These are phyloP conservation scores for Corythoichthys intestinalis DNA, from an alignment of 2,113 vertebrate species.

Conservation along the genomic window DNA sequence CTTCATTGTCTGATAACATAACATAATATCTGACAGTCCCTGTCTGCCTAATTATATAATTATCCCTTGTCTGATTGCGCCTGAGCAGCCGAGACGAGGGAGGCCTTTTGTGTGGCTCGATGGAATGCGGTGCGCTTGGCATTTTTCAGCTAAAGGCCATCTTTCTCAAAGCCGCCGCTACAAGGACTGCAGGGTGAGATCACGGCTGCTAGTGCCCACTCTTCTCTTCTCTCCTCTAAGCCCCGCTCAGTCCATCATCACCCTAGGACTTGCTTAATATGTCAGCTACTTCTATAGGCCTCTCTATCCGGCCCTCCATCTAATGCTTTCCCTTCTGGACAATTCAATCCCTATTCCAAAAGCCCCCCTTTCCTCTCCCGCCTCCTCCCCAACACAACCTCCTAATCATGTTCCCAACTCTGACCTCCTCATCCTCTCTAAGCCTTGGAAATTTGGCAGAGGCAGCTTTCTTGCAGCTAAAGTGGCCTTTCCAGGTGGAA, in stretches of 20 bases:
- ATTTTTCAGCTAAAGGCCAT: slow-evolving; percentile 77
- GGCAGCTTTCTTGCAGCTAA: slow-evolving; percentile 14
- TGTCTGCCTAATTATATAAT: slow-evolving; percentile 67
- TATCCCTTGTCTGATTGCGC: slow-evolving; percentile 69
- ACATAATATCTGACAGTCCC: slow-evolving; percentile 49
- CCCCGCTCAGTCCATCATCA: slow-evolving; percentile 32
- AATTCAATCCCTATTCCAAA: slow-evolving; percentile 36
- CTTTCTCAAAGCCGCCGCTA: slow-evolving; percentile 65
- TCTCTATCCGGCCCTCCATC: slow-evolving; percentile 30
- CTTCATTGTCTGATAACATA: slow-evolving; percentile 54
- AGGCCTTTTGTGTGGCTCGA: slow-evolving; percentile 60
- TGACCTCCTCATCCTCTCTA: slow-evolving; percentile 4
- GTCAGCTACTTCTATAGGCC: slow-evolving; percentile 17
- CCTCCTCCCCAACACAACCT: not conserved
- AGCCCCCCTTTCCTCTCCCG: not conserved
- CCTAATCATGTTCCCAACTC: slow-evolving; percentile 5
- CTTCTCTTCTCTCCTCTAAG: slow-evolving; percentile 20
- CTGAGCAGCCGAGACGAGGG: slow-evolving; percentile 58
- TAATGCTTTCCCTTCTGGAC: slow-evolving; percentile 22
- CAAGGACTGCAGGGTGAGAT: slow-evolving; percentile 57
- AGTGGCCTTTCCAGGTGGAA: slow-evolving; percentile 36
- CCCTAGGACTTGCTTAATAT: slow-evolving; percentile 18
- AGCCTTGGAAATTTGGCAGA: slow-evolving; percentile 12
- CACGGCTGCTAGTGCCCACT: slow-evolving; percentile 72
- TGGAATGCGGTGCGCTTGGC: slow-evolving; percentile 74